These are phyloP conservation scores for Boleophthalmus pectinirostris DNA, from an alignment of 2,113 vertebrate genomes.

Conservation along the genomic window DNA sequence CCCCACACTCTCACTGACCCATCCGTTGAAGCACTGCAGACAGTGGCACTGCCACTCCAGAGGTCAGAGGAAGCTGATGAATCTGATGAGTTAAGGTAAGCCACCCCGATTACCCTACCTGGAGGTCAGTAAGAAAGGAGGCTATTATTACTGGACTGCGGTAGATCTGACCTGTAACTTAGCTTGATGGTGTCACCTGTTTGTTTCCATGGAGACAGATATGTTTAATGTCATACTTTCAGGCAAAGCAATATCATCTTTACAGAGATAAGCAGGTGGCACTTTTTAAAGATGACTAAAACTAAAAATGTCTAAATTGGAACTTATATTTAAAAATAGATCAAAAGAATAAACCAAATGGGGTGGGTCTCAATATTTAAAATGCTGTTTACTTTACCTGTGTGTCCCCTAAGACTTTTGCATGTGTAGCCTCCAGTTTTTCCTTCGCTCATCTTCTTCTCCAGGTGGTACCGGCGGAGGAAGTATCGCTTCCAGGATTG, in stretches of 20 bases:
- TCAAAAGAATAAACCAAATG: neutral
- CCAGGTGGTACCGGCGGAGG: slow-evolving; percentile 72
- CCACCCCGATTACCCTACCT: slow-evolving; percentile 75
- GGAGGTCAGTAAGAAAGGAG: slow-evolving; percentile 16
- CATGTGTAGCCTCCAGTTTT: slow-evolving; percentile 72
- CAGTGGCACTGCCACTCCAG: slow-evolving; percentile 45
- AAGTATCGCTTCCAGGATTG: slow-evolving; percentile 81
- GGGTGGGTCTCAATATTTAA: neutral
- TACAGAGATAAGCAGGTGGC: too few species aligned
- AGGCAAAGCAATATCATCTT: too few species aligned
- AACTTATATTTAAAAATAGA: neutral
- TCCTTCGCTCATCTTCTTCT: slow-evolving; percentile 77
- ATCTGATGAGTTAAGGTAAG: slow-evolving; percentile 65
- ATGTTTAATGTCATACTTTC: too few species aligned
- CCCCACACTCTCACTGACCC: slow-evolving; percentile 78
- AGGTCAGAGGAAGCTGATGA: slow-evolving; percentile 52
- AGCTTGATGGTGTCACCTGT: too few species aligned
- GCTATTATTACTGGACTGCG: neutral
- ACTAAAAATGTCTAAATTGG: too few species aligned
- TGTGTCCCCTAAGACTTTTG: slow-evolving; percentile 79
- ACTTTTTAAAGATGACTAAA: neutral
- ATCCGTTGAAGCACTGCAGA: slow-evolving; percentile 78
- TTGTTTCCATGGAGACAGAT: too few species aligned
- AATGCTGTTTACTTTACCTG: slow-evolving; percentile 48
- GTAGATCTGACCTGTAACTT: neutral